Percentiles rank a stretch among this genome's conserved stretches.
Conservation (phyloP, 2,113 vertebrate genomes). For the Poeciliopsis prolifica region DNA sequence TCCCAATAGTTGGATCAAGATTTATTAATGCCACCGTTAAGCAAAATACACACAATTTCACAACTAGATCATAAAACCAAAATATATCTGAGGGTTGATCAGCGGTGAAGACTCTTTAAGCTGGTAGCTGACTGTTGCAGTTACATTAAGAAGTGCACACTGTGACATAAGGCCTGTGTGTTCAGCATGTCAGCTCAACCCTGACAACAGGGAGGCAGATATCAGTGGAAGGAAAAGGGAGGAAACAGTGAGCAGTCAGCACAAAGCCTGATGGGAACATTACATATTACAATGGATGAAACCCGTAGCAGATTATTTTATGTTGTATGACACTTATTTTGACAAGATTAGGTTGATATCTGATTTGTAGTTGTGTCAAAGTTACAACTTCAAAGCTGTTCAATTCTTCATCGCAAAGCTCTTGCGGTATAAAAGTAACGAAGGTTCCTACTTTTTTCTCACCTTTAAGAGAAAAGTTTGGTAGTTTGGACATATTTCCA, state of each 20-base stretch:
- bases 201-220: conserved; percentile 9
- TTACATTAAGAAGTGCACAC: not conserved
- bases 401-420: no score
- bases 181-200: conserved; percentile 19
- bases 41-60: no score
- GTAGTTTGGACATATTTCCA: not conserved
- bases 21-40: not conserved
- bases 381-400: no score
- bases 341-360: no score
- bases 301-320: not conserved
- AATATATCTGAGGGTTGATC: not conserved
- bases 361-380: no score
- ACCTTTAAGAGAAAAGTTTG: not conserved
- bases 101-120: not conserved
- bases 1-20: not conserved
- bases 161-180: conserved; percentile 11
- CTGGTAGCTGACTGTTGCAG: not conserved
- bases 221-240: conserved; percentile 23
- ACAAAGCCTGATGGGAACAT: conserved; percentile 6
- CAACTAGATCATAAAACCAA: not conserved
- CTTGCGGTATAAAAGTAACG: not conserved
- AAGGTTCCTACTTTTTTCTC: not conserved
- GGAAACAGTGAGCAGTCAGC: conserved; percentile 29
- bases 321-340: no score
- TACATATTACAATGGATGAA: not conserved